These are phyloP conservation scores for Nothocercus julius DNA, from an alignment of 2,113 vertebrate genomes.

Conservation along the genomic window DNA sequence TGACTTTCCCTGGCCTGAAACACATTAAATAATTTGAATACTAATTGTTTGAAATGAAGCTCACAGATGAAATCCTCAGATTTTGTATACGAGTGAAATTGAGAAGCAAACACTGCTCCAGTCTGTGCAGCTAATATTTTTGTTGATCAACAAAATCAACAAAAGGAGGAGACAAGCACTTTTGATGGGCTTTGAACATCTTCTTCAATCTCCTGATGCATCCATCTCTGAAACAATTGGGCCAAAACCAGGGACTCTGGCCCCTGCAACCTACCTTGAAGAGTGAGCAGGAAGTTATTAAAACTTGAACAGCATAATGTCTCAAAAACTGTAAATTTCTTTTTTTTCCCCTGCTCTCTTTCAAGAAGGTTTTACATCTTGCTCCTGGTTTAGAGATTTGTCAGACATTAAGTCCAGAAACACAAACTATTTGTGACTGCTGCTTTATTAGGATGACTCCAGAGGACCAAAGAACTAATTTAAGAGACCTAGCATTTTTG, in stretches of 20 bases:
- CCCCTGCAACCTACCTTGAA: not conserved
- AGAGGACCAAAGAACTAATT: not conserved
- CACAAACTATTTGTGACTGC: not conserved
- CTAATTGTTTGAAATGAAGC: not conserved
- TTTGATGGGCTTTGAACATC: not conserved
- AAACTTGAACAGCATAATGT: not conserved
- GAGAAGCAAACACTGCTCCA: not conserved
- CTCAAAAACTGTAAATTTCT: not conserved
- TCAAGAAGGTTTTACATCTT: not conserved
- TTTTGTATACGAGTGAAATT: not conserved
- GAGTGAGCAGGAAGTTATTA: not conserved
- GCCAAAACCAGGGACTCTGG: too few species aligned
- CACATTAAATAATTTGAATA: not conserved
- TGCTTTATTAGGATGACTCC: not conserved
- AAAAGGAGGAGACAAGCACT: not conserved
- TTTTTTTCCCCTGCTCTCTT: not conserved
- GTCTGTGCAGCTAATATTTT: not conserved
- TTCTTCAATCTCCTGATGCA: not conserved
- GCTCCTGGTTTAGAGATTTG: not conserved
- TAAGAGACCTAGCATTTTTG: not conserved
- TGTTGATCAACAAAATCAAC: not conserved
- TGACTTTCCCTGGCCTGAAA: not conserved
- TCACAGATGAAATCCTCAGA: not conserved
- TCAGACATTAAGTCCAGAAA: not conserved
- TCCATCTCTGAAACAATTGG: too few species aligned